Conservation (phyloP, 2,888 invertebrate species). For the Cepaea hortensis region DNA sequence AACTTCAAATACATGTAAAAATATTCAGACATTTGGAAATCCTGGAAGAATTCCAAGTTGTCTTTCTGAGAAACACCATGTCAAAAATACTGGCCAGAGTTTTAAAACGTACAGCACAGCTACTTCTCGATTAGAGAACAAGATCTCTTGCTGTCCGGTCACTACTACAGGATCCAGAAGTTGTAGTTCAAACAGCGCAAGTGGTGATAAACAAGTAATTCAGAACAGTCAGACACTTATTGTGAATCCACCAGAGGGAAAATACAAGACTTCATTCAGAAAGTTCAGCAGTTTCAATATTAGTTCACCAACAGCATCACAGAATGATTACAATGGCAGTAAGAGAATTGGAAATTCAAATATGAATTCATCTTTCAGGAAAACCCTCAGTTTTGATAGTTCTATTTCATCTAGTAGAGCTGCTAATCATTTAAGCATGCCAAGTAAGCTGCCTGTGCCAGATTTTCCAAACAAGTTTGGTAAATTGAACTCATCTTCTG, state of each 20-base stretch:
- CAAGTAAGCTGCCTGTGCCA: background rate
- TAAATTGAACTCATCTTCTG: background rate
- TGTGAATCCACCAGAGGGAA: slow-evolving; percentile 9
- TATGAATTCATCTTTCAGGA: slow-evolving; percentile 19
- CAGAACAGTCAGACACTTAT: slow-evolving; percentile 22
- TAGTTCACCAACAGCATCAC: background rate
- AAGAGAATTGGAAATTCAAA: background rate
- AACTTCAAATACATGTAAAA: background rate
- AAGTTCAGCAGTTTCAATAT: slow-evolving; percentile 34
- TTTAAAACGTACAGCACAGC: background rate
- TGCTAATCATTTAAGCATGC: background rate
- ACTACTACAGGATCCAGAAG: background rate
- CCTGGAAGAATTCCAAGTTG: too few species aligned
- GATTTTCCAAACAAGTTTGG: background rate
- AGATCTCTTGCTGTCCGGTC: background rate
- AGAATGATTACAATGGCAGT: background rate
- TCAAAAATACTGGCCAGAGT: background rate
- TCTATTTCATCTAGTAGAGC: background rate
- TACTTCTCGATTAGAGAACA: background rate
- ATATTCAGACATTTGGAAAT: too few species aligned
- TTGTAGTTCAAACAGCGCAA: background rate
- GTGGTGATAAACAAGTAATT: slow-evolving; percentile 6
- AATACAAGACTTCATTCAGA: slow-evolving; percentile 28
- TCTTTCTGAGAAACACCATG: background rate
- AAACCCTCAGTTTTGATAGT: slow-evolving; percentile 35